These are phyloP conservation scores for Notarius quadriscutis DNA, from an alignment of 2,113 vertebrate genomes.

Conservation along the genomic window DNA sequence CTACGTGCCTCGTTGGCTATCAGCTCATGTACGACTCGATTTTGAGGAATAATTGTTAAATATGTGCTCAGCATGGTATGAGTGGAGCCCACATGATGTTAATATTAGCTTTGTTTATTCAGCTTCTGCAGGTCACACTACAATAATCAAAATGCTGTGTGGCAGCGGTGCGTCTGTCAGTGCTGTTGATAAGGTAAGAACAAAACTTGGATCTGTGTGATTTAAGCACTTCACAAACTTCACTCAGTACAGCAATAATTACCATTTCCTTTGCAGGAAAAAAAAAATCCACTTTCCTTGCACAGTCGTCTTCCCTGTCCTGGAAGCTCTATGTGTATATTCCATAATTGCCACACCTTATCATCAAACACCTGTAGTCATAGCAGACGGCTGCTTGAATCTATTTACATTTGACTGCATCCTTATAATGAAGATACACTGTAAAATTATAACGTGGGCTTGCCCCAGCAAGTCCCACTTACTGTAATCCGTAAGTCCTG, in stretches of 20 bases:
- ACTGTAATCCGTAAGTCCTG: no score
- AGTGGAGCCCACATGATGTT: not conserved
- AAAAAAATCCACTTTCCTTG: not conserved
- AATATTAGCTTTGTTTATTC: constrained; percentile 16
- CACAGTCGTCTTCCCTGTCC: not conserved
- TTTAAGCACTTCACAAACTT: not conserved
- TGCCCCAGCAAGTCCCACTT: no score
- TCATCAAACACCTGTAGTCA: constrained; percentile 5
- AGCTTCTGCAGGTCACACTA: constrained; percentile 81
- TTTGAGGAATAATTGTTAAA: not conserved
- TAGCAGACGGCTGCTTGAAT: not conserved
- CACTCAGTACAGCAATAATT: not conserved
- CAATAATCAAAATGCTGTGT: constrained; percentile 81
- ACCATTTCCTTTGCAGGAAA: not conserved
- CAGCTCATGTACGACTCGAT: no score
- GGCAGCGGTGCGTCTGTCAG: constrained; percentile 79
- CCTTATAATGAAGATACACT: not conserved
- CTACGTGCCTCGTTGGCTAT: no score
- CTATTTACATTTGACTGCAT: not conserved
- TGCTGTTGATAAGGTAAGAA: constrained; percentile 76
- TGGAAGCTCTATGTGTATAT: not conserved
- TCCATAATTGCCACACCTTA: not conserved
- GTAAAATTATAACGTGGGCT: no score
- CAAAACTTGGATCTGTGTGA: not conserved
- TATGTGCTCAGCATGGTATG: not conserved